Base-by-base conservation (phyloP, 2,888 invertebrate species). In the Stenodema calcarata region DNA sequence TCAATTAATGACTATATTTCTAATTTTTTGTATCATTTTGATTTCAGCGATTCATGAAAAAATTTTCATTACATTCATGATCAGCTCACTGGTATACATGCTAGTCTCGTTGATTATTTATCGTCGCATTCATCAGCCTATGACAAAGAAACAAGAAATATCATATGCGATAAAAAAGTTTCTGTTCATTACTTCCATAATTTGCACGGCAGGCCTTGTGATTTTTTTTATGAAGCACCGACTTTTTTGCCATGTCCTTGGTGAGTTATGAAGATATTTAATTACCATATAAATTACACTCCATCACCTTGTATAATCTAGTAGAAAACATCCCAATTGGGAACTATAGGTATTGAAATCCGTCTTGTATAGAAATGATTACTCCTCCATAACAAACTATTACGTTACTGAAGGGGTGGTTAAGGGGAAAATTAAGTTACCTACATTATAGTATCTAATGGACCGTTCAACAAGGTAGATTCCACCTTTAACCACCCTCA, bases 191-290 rank as follows among this genome's bases (percentile, higher is more conserved):
- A 92, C 95, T 88, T 97, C 97, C 88, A 93, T 96, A 87, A 92
- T 94, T 80, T 94, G 96, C 90, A 97, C 98, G 27, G 92, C 95
- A 88, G 97, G 97, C 75, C 94, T 98, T 89, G 93, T 98, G 89
- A 93, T 95, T 90, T 98, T 97, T 93, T 98, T 98, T 92, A 93
- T 97, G 89, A 94, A 96, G 91, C 98, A 98, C 92, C 94, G 98
- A 89, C 92, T 97, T 89, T 93, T 96, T 89, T 98, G 98, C 92
- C 95, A 96, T 90, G 96, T 96, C 90, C 93, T 97, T 92, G 97
- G 98, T 97, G 92, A 93, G 94, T 91, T 84, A 35, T 35, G 35
- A 35, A 35, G 7, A 7, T 35, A 35, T 35, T 35, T 35, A 7
- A 35, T 35, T 35, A 4, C 35, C 3, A 12, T 47, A 14, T 47